These are phyloP conservation scores for Drosophila cognata DNA, from an alignment of 2,888 invertebrate species.

Conservation along the genomic window DNA sequence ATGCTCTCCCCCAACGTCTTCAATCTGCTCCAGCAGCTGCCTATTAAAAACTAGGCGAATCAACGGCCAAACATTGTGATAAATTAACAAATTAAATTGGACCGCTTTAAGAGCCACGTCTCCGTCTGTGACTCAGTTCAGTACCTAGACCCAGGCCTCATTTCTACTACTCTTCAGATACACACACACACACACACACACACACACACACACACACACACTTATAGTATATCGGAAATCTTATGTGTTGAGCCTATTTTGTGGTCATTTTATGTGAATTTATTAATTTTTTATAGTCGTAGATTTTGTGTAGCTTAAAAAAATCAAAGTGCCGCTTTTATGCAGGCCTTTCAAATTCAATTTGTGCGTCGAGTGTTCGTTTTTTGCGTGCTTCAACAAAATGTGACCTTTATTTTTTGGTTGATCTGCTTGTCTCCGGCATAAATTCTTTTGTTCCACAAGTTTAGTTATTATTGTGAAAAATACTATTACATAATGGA, in stretches of 20 bases:
- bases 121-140: conserved; percentile 25
- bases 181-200: conserved; percentile 13
- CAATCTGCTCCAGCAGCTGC: conserved; percentile 52
- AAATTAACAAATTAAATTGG: conserved; percentile 76
- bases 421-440: neutral
- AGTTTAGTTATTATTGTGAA: neutral
- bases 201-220: conserved; percentile 15
- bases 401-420: conserved; percentile 24
- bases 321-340: conserved; percentile 53
- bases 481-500: neutral
- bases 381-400: conserved; percentile 37
- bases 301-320: conserved; percentile 61
- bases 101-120: conserved; percentile 34
- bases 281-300: conserved; percentile 75
- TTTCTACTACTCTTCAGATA: neutral
- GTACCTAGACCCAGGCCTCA: conserved; percentile 5
- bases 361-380: conserved; percentile 30
- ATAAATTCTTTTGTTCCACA: neutral
- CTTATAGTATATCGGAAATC: conserved; percentile 56
- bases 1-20: conserved; percentile 12
- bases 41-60: conserved; percentile 61
- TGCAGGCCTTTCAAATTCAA: conserved; percentile 27
- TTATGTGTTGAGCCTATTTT: conserved; percentile 62
- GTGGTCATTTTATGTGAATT: conserved; percentile 66
- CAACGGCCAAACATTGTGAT: conserved; percentile 63